Evolutionary conservation across 2,888 invertebrate species (phyloP), one percentile per base, ranked within the genome.

Genomic region (Eupithecia pulchellata): DNA sequence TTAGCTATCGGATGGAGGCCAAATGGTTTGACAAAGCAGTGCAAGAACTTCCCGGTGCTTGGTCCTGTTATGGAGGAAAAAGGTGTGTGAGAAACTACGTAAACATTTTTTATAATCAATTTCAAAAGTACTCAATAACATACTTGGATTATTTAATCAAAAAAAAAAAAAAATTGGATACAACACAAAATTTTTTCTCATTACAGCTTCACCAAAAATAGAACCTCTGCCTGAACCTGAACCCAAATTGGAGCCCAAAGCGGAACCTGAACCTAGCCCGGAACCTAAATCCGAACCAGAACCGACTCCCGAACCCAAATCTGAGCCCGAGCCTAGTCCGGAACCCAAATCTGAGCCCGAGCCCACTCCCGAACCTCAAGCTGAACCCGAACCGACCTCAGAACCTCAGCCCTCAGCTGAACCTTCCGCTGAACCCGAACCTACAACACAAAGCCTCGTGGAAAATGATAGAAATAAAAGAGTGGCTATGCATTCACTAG

Each of bases 1-100:
- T 80, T 89, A 88, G 98, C 97, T 9, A 79, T 99, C 8, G 99
- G 99, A n/a, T 99, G 99, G 99, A 95, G 99, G 68, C 98, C 99
- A 0, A 95, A 94, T 55, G 95, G 95, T 13, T 83, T 97, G 68
- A 97, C 96, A 0, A 96, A 97, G 27, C 95, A 95, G 66, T 98
- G 98, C 85, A 97, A 97, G 82, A 97, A 97, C 80, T 97, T 97
- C 87, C 98, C 98, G 0, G 94, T 96, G 0, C 63, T 94, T 1
- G 92, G 92, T 42, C 88, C 91, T 0, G 83, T 89, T 2, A 75
- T 89, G 9, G 87, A 86, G 52, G 80, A 85, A 17, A 87, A 87
- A 80, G 80, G 93, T 94, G 81, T 85, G 4, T 8, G 2, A 8
- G 4, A 42, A 3, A 42, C 6, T n/a, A 42, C n/a, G 8, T n/a